Conservation (phyloP, 1,140 invertebrate species). For the Lanistes nyassanus region DNA sequence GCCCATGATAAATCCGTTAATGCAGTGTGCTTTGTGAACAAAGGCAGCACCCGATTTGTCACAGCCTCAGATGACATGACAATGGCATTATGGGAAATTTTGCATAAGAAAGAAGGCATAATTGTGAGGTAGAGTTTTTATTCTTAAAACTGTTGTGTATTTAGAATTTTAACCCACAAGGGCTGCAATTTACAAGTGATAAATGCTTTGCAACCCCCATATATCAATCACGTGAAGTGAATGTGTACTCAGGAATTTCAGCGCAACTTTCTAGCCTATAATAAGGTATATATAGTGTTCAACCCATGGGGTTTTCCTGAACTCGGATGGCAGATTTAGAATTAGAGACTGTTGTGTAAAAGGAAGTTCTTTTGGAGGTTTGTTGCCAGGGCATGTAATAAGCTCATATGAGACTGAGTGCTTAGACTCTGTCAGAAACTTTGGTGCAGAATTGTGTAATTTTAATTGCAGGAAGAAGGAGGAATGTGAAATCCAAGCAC, state of each 20-base stretch:
- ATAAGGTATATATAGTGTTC: too few species aligned
- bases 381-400: too few species aligned
- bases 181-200: neutral
- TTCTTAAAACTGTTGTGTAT: neutral
- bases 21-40: constrained; percentile 37
- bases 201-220: neutral
- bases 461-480: constrained; percentile 4
- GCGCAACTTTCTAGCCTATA: neutral
- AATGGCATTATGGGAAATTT: constrained; percentile 39
- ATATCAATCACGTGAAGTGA: neutral
- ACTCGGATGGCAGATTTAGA: too few species aligned
- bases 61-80: constrained; percentile 46
- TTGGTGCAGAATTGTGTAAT: too few species aligned
- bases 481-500: neutral
- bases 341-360: neutral
- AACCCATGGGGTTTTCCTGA: too few species aligned
- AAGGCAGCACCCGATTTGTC: constrained; percentile 33
- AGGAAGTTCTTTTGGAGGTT: neutral
- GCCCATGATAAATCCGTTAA: constrained; percentile 51
- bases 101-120: constrained; percentile 26
- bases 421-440: too few species aligned
- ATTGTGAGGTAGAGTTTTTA: constrained; percentile 30
- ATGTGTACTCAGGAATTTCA: neutral
- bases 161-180: neutral
- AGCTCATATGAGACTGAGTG: too few species aligned